Percentiles rank a stretch among this genome's conserved stretches.
Conservation (phyloP, 2,113 vertebrate species). For the Pluvianellus socialis region DNA sequence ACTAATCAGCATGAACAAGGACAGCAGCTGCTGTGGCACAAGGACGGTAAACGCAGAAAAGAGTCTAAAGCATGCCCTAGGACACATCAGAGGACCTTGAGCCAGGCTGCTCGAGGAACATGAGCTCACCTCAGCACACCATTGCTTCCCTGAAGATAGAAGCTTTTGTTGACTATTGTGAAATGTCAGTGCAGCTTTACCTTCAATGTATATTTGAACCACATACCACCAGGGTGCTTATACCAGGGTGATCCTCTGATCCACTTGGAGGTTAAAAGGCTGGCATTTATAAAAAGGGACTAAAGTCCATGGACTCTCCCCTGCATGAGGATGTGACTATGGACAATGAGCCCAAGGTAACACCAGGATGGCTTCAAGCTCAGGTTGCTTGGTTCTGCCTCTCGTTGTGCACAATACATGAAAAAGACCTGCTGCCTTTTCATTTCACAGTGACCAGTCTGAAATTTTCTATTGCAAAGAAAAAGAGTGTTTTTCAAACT, state of each 20-base stretch:
- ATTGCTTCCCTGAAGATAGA: neutral
- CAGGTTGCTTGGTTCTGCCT: accelerated
- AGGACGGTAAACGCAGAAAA: neutral
- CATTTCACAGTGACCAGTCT: neutral
- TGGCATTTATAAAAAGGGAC: neutral
- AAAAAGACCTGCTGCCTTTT: neutral
- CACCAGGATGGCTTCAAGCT: neutral
- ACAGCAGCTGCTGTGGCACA: neutral
- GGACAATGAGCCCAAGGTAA: neutral
- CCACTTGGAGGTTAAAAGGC: neutral
- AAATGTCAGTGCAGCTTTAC: neutral
- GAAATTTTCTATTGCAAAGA: neutral
- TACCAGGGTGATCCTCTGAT: neutral
- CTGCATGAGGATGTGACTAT: neutral
- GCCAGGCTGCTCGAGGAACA: neutral
- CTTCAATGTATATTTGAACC: neutral
- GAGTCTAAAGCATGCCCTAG: neutral
- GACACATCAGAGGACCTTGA: neutral
- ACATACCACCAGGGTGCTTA: neutral
- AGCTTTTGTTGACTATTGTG: neutral
- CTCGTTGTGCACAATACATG: neutral
- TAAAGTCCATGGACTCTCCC: neutral
- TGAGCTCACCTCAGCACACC: neutral
- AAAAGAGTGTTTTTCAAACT: neutral
- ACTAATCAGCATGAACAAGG: neutral